Evolutionary conservation across 2,888 invertebrate genomes (phyloP), one percentile per base, ranked within the genome.

Genomic region (Drosophila lutescens): DNA sequence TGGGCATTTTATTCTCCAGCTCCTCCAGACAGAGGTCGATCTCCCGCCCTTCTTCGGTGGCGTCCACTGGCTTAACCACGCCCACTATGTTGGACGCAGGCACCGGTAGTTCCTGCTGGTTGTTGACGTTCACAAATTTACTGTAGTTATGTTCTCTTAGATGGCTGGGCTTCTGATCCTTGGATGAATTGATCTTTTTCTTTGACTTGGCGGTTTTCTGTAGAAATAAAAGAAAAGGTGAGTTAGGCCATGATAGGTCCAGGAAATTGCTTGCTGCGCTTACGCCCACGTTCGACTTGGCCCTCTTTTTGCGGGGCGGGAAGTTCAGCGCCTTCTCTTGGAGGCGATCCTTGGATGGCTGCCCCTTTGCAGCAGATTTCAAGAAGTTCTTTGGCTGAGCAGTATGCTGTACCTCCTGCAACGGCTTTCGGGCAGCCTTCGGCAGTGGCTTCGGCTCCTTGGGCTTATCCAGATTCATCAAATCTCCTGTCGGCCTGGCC

Each of bases 181-280:
- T 15, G 5, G 1, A 26, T 20, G 20, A 20, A 20, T 2, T 20
- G 20, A 20, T 46, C 9, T 9, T n/a, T 46, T 9, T 4, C n/a
- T 1, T 4, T 8, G 20, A 10, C 32, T 20, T 7, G 12, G 32
- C 43, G 38, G 13, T 32, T 15, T 54, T 62, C 71, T 71, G 71
- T 62, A 53, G 56, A 34, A 70, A 70, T 20, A 57, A 70, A 57
- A 61, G 36, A 26, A 40, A 20, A 3, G 2, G 3, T 3, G 20
- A 20, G 49, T 76, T 72, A 81, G 58, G 47, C 41, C 50, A 51
- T 32, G 65, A 15, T 23, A 63, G 58, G 26, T 68, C 71, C 41
- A 85, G 0, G 4, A n/a, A n/a, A 12, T 26, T 50, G 60, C 69
- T 40, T 51, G 53, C 56, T 30, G 58, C 23, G 23, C 36, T 76